Conservation (phyloP, 2,113 vertebrate species). For the Hemiprocne comata region DNA sequence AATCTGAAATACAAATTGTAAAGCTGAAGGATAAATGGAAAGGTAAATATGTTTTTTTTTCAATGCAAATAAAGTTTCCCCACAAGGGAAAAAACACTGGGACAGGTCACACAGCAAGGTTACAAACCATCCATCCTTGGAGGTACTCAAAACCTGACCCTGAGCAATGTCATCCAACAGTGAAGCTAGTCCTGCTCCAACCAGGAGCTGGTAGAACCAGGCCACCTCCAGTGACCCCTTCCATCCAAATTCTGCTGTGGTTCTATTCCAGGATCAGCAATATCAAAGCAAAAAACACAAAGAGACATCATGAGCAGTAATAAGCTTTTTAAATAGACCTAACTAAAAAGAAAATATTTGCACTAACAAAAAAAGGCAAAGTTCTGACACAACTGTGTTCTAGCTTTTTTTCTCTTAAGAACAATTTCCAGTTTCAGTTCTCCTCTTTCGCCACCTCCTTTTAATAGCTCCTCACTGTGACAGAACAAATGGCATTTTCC, state of each 20-base stretch:
- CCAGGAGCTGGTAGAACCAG: background rate
- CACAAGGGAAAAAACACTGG: accelerated
- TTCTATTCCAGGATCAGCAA: background rate
- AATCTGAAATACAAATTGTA: background rate
- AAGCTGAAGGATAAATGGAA: background rate
- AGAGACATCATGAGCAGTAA: background rate
- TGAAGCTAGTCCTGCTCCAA: background rate
- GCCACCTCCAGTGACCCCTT: background rate
- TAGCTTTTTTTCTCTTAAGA: background rate
- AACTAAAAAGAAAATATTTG: background rate
- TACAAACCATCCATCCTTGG: background rate
- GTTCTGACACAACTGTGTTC: background rate
- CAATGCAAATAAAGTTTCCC: background rate
- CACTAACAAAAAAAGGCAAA: background rate
- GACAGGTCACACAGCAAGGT: background rate
- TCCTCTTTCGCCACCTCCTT: background rate
- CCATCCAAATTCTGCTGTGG: background rate
- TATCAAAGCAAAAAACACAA: background rate
- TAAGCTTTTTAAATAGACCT: background rate
- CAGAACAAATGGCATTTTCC: background rate
- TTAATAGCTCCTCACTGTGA: background rate
- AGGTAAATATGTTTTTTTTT: background rate
- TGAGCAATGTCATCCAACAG: background rate
- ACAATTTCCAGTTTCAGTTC: background rate
- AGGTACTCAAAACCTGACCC: background rate